Conservation (phyloP, 2,888 invertebrate genomes). For the Arctia plantaginis region DNA sequence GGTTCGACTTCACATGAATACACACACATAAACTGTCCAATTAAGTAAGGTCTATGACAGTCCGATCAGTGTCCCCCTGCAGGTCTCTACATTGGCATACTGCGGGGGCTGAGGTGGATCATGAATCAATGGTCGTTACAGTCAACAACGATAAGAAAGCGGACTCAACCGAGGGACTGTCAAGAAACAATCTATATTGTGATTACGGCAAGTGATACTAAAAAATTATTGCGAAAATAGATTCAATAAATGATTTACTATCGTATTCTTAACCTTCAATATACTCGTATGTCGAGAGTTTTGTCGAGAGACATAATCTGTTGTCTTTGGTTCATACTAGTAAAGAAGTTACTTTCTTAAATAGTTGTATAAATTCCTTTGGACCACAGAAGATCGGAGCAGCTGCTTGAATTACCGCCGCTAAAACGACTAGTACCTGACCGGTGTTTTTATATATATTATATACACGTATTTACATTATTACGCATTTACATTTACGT, state of each 20-base stretch:
- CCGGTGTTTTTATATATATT: too few relatives aligned
- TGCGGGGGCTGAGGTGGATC: conserved; percentile 64
- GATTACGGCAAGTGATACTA: conserved; percentile 56
- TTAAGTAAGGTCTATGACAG: conserved; percentile 79
- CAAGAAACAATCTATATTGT: conserved; percentile 73
- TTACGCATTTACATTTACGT: too few relatives aligned
- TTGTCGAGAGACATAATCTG: not conserved
- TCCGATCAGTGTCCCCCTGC: conserved; percentile 68
- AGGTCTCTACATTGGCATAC: conserved; percentile 57
- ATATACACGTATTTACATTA: too few relatives aligned
- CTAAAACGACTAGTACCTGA: too few relatives aligned
- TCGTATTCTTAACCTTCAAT: not conserved
- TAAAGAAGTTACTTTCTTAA: not conserved
- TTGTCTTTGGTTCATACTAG: not conserved
- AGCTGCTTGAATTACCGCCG: not conserved
- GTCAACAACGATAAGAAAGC: conserved; percentile 80
- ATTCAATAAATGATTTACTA: conserved; percentile 17
- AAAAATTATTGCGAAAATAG: conserved; percentile 52
- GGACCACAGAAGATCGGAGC: too few relatives aligned
- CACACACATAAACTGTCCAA: conserved; percentile 80
- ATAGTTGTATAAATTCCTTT: not conserved
- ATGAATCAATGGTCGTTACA: conserved; percentile 68
- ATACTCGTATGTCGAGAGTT: not conserved
- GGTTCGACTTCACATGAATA: conserved; percentile 79
- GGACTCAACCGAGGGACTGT: conserved; percentile 71